These are phyloP conservation scores for Pelecanoides urinatrix DNA, from an alignment of 2,113 vertebrate species.

Conservation along the genomic window DNA sequence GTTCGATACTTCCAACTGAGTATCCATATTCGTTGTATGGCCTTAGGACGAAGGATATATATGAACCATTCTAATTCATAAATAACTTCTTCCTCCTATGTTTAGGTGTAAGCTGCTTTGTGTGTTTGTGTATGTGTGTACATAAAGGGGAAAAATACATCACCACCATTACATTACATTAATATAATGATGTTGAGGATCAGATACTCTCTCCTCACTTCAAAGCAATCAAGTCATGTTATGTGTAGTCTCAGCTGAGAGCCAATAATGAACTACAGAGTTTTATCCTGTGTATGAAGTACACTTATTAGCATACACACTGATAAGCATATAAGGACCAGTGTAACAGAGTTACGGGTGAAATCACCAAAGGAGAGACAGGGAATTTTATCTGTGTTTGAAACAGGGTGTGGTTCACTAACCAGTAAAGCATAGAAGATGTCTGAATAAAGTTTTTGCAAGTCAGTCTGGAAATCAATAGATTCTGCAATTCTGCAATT, in stretches of 20 bases:
- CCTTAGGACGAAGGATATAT: not conserved
- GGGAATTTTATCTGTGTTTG: not conserved
- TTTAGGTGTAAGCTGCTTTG: not conserved
- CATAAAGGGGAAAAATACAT: not conserved
- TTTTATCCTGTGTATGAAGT: not conserved
- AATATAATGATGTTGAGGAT: not conserved
- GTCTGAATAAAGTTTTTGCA: not conserved
- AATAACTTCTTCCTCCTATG: not conserved
- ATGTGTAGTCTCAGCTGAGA: not conserved
- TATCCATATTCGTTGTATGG: not conserved
- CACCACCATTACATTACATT: not conserved
- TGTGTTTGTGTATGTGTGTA: not conserved
- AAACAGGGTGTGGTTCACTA: not conserved
- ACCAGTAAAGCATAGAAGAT: not conserved
- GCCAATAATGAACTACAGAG: not conserved
- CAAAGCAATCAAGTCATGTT: not conserved
- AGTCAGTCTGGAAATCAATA: not conserved
- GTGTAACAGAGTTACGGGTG: not conserved
- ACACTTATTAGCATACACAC: not conserved
- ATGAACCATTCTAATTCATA: not conserved
- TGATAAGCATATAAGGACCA: not conserved
- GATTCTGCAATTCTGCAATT: not conserved
- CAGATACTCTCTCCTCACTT: not conserved
- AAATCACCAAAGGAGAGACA: not conserved
- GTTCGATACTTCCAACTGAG: not conserved